These are phyloP conservation scores for Cistogaster globosa DNA, from an alignment of 2,888 invertebrate genomes.

Conservation along the genomic window DNA sequence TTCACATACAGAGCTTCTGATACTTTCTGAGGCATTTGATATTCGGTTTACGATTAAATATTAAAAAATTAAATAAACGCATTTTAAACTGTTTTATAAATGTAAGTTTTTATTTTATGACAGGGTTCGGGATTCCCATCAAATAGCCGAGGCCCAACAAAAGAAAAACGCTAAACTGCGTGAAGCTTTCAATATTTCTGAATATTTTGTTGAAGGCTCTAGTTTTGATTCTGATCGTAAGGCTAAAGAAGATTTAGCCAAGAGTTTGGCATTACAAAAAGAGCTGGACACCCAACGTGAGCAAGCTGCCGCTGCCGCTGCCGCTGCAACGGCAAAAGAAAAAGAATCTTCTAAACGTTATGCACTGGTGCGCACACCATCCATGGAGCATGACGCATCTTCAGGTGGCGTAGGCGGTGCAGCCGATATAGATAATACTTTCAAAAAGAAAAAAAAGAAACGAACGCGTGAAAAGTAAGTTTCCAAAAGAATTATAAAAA, in stretches of 20 bases:
- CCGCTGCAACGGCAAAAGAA: slow-evolving; percentile 75
- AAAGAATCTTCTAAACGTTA: slow-evolving; percentile 85
- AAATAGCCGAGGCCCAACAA: slow-evolving; percentile 97
- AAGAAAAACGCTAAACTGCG: slow-evolving; percentile 96
- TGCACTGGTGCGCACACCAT: slow-evolving; percentile 90
- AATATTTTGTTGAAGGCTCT: slow-evolving; percentile 96
- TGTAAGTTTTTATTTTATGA: slow-evolving; percentile 5
- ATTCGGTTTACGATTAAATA: too few relatives aligned
- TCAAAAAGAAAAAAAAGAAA: slow-evolving; percentile 89
- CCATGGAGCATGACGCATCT: slow-evolving; percentile 84
- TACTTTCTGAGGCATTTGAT: too few relatives aligned
- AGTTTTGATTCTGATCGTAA: slow-evolving; percentile 92
- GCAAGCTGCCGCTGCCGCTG: slow-evolving; percentile 76
- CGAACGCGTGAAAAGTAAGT: slow-evolving; percentile 84
- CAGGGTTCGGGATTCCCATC: slow-evolving; percentile 97
- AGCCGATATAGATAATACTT: slow-evolving; percentile 78
- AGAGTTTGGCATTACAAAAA: slow-evolving; percentile 83
- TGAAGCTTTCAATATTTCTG: slow-evolving; percentile 97
- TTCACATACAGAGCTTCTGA: too few relatives aligned
- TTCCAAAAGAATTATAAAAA: background rate
- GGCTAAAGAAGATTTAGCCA: slow-evolving; percentile 84
- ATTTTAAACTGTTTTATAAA: background rate
- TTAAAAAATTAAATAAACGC: background rate
- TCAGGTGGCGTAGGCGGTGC: slow-evolving; percentile 80
- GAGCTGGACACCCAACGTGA: slow-evolving; percentile 83